Conservation (phyloP, 1,140 invertebrate species). For the Philopotamus ludificatus region DNA sequence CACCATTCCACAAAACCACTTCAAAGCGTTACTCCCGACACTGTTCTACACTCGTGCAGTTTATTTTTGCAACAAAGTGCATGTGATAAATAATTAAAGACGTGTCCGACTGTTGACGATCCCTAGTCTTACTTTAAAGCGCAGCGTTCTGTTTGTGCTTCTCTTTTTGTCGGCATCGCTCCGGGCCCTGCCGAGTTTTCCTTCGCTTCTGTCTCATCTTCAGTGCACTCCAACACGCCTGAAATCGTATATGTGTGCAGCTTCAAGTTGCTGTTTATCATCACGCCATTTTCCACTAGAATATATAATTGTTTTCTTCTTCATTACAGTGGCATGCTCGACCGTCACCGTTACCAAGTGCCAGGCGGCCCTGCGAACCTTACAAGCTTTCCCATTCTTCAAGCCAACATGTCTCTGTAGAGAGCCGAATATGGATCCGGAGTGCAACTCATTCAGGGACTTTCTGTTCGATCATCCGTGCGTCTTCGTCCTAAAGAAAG, state of each 20-base stretch:
- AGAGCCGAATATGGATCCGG: constrained; percentile 83
- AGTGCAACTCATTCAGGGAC: constrained; percentile 88
- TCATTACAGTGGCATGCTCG: constrained; percentile 84
- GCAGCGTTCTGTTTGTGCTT: neutral
- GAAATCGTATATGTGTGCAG: neutral
- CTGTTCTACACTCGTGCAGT: too few species aligned
- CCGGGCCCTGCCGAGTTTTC: neutral
- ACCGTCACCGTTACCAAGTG: constrained; percentile 90
- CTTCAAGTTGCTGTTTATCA: neutral
- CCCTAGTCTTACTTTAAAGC: too few species aligned
- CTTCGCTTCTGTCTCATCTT: neutral
- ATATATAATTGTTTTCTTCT: constrained; percentile 35
- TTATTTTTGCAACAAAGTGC: too few species aligned
- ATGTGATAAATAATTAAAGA: too few species aligned
- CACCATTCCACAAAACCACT: too few species aligned
- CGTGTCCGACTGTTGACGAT: too few species aligned
- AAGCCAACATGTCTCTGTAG: constrained; percentile 87
- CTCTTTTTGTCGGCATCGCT: neutral
- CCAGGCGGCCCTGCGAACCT: constrained; percentile 80
- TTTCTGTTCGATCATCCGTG: constrained; percentile 91
- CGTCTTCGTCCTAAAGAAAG: constrained; percentile 83
- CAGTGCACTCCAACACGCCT: neutral
- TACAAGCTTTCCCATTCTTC: constrained; percentile 89
- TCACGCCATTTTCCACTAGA: neutral
- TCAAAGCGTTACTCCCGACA: too few species aligned